Base-by-base conservation (phyloP, 2,888 invertebrate species). In the Drosophila birchii region DNA sequence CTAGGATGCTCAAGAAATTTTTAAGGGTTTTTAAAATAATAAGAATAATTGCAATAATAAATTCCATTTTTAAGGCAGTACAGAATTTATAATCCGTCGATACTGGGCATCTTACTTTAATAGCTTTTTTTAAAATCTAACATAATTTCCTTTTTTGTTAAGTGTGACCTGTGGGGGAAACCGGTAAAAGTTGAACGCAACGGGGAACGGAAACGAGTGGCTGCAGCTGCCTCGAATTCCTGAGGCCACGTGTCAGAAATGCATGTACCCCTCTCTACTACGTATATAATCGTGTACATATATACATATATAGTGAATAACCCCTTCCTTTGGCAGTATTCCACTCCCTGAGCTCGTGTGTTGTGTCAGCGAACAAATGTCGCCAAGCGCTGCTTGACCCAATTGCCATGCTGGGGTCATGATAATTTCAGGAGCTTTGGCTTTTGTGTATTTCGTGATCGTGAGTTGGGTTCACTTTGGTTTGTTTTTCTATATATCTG, bases 341-440 rank as follows among this genome's bases (percentile, higher is more conserved):
- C 53, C 67, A 55, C 47, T 64, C 47, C 47, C 54, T 58, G 59
- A 55, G 75, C 73, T 81, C 78, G 68, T 81, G 81, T 81, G 81
- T 78, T 86, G 86, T 86, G 86, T 84, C 80, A 75, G 75, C 76
- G 49, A 69, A 86, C 84, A 86, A 86, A 87, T 84, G 87, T 84
- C 76, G 81, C 75, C 75, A 64, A 67, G 66, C 74, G 77, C 64
- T 61, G 64, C 51, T 57, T 83, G 86, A 86, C 84, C 84, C 84
- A 85, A 84, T 85, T 85, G 84, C 80, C 85, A 75, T 75, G 80
- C 73, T 53, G 81, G 86, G 84, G 84, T 85, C 86, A 85, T 78
- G 81, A 86, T 75, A 85, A 85, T 85, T 86, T 82, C 86, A 79
- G 86, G 86, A 87, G 87, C 87, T 83, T 77, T 81, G 75, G 70